Base-by-base conservation (phyloP, 37 sponge, comb jelly and placozoan species). In the Beroe ovata region DNA sequence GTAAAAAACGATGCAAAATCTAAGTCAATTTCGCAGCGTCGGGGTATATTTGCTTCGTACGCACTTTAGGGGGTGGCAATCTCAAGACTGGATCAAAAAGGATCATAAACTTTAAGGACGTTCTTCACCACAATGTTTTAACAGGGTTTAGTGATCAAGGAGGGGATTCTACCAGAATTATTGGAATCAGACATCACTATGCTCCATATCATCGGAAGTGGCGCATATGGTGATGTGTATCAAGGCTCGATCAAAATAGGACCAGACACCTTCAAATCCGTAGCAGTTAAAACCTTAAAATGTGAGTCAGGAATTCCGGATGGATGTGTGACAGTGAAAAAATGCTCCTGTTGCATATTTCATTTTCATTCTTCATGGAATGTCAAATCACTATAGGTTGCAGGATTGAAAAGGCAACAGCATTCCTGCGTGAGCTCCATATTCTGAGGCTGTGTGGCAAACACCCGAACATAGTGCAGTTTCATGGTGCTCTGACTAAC, bases 191-290 rank as follows among this genome's bases (percentile, higher is more conserved):
- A 62, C 23, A 6, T 62, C 8, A 29, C 8, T 28, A 4, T 62
- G 63, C 21, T 29, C 23, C 21, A 62, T 28, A 29, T 62, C 8
- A 62, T 62, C 8, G 63, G 63, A 4, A 8, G 63, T 6, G 63
- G 63, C 6, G 63, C 63, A 62, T 62, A 62, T 29, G 63, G 63
- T 62, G 63, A 62, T 62, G 63, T 62, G 21, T 16, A 62, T 16
- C 28, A 62, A 16, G 63, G 63, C 4, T 4, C 26, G 26, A 23
- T 62, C 63, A 62, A 29, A 16, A n/a, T n/a, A n/a, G 63, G 26
- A 6, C 11, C 28, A 16, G 63, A 62, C 4, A 62, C 63, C 3
- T 23, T 23, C 21, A 16, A 6, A 6, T 4, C 8, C 3, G 63
- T 62, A 23, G 63, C 63, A 28, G 26, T 62, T 18, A 62, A 62